Conservation (phyloP, 2,797 vertebrate species). For the Eidolon dupreanum region DNA sequence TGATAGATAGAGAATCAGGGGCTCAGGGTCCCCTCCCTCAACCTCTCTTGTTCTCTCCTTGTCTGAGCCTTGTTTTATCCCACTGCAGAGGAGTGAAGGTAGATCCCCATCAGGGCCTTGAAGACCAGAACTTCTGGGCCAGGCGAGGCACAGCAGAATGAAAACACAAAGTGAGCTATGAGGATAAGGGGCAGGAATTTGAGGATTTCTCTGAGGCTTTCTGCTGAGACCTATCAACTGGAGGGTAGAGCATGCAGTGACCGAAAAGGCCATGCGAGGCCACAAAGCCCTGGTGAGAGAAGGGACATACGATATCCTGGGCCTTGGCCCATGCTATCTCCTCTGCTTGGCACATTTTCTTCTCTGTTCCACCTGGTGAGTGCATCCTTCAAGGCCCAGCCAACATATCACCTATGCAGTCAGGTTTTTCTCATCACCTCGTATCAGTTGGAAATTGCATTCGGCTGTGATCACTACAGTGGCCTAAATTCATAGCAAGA, state of each 20-base stretch:
- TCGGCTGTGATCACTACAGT: not conserved
- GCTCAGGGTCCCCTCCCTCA: not conserved
- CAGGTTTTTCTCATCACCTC: not conserved
- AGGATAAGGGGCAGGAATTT: not conserved
- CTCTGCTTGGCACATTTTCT: conserved; percentile 32
- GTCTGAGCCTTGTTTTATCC: not conserved
- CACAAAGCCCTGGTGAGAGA: not conserved
- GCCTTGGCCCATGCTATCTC: not conserved
- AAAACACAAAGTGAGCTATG: not conserved
- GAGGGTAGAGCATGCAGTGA: not conserved
- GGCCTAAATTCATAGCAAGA: not conserved
- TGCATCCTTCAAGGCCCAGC: not conserved
- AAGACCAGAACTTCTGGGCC: not conserved
- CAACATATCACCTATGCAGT: not conserved
- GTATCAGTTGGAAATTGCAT: not conserved
- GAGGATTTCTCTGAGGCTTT: not conserved
- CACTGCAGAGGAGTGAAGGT: not conserved
- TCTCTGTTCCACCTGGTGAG: conserved; percentile 63
- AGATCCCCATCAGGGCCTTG: not conserved
- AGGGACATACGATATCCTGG: not conserved
- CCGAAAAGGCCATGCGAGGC: not conserved
- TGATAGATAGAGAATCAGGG: not conserved
- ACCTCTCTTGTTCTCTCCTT: not conserved
- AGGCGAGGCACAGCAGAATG: not conserved
- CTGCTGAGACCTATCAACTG: not conserved